These are phyloP conservation scores for Macrobrachium nipponense DNA, from an alignment of 1,140 invertebrate species.

Conservation along the genomic window DNA sequence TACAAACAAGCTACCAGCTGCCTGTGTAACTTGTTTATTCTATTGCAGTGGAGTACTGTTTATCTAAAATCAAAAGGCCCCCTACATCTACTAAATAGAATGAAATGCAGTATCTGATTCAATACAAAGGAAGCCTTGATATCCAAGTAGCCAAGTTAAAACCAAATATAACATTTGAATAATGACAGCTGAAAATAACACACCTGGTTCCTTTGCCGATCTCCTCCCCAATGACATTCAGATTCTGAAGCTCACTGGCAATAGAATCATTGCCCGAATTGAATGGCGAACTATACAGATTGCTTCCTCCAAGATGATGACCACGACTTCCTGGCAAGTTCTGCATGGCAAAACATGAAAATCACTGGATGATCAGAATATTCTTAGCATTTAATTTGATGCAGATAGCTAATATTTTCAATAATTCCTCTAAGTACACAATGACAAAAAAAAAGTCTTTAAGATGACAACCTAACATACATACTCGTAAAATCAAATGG, in stretches of 20 bases:
- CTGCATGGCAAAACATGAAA: constrained; percentile 7
- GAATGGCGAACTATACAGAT: constrained; percentile 47
- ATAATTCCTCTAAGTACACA: no score
- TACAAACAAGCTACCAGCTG: no score
- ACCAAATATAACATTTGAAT: background rate
- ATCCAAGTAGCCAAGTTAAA: background rate
- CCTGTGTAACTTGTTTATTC: no score
- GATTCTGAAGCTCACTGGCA: constrained; percentile 45
- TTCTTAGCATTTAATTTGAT: no score
- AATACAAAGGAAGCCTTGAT: background rate
- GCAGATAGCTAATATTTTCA: no score
- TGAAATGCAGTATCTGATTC: no score
- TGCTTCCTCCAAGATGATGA: constrained; percentile 39
- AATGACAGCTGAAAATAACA: background rate
- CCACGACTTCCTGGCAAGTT: constrained; percentile 48
- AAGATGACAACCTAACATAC: no score
- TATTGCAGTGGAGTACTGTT: no score
- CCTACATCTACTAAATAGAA: no score
- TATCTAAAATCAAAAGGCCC: no score
- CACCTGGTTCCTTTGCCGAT: constrained; percentile 30
- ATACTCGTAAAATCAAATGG: no score
- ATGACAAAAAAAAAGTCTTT: no score
- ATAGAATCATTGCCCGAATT: constrained; percentile 53
- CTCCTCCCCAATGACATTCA: constrained; percentile 41
- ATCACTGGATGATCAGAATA: background rate